A percentile compares a stretch with the other conserved stretches of the same genome.
Evolutionary conservation across 23 tunicate genomes (phyloP).

Genomic region (Ascidia mentula): DNA sequence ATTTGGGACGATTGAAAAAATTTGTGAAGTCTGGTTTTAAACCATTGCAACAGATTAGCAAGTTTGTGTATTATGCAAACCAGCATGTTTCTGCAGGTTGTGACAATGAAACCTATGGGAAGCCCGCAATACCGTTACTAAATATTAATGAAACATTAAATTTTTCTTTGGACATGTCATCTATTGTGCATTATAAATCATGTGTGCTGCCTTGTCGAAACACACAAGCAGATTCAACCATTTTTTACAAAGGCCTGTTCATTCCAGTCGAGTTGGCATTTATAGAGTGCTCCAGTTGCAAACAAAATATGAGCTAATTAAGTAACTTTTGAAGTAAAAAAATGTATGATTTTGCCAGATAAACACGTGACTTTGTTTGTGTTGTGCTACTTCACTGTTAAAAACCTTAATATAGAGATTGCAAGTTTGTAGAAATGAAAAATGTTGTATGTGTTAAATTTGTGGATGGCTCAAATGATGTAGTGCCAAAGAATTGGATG

Average conservation of each 20-base stretch:
- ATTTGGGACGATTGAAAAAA: slow-evolving; percentile 27
- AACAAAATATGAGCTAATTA: not conserved
- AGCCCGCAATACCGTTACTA: too few species aligned
- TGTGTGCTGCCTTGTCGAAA: too few species aligned
- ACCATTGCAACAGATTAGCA: slow-evolving; percentile 30
- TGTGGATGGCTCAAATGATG: slow-evolving; percentile 1
- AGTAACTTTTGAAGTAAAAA: not conserved
- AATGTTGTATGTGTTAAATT: not conserved
- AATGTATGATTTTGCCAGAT: not conserved
- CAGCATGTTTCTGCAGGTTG: not conserved
- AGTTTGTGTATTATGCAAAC: slow-evolving; percentile 17
- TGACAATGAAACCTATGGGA: too few species aligned
- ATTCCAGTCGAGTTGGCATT: not conserved
- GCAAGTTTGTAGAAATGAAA: not conserved
- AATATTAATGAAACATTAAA: too few species aligned
- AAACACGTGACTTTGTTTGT: not conserved
- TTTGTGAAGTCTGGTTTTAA: slow-evolving; percentile 28
- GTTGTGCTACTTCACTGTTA: not conserved
- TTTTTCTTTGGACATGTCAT: too few species aligned
- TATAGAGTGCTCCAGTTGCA: not conserved
- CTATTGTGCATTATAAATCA: too few species aligned
- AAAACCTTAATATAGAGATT: not conserved
- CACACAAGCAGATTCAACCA: slow-evolving; percentile 1
- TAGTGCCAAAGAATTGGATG: not conserved
- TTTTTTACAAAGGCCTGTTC: not conserved